phyloP scores from a whole-genome alignment of 1,140 invertebrate species.

The Drosophila arizonae region DNA sequence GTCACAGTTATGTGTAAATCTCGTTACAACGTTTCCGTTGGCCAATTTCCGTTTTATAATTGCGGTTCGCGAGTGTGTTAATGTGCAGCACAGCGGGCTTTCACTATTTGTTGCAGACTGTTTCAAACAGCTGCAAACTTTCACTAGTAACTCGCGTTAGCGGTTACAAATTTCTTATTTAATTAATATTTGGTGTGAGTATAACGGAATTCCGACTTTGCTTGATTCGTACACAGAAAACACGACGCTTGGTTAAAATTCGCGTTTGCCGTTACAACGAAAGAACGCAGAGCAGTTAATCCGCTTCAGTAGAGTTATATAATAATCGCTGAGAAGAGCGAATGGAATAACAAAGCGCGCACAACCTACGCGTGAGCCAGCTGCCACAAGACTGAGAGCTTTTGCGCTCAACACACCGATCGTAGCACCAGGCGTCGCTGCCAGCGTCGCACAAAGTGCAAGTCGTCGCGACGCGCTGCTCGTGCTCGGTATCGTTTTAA shows the following conservation, averaged over 20 bases:
- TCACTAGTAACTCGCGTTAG: conserved; percentile 45
- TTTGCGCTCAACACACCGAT: conserved; percentile 35
- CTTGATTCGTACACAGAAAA: conserved; percentile 40
- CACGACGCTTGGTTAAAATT: conserved; percentile 46
- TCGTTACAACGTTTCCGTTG: conserved; percentile 12
- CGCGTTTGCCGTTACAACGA: conserved; percentile 58
- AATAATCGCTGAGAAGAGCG: conserved; percentile 51
- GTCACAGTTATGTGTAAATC: conserved; percentile 18
- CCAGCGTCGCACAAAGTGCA: conserved; percentile 36
- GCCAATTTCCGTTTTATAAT: conserved; percentile 37
- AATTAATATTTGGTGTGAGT: conserved; percentile 21
- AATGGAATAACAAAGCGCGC: conserved; percentile 53
- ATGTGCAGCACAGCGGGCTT: conserved; percentile 38
- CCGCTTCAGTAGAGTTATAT: conserved; percentile 66
- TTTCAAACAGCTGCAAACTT: conserved; percentile 61
- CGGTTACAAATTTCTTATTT: conserved; percentile 40
- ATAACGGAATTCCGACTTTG: conserved; percentile 45
- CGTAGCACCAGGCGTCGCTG: conserved; percentile 26
- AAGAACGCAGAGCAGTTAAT: conserved; percentile 51
- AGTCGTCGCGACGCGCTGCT: conserved; percentile 8
- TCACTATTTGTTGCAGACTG: conserved; percentile 52
- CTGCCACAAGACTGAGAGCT: conserved; percentile 70
- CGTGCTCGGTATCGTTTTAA: conserved; percentile 7
- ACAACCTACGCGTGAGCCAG: conserved; percentile 80
- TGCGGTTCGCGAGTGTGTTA: conserved; percentile 28